These are phyloP conservation scores for Cydia splendana DNA, from an alignment of 1,140 invertebrate genomes.

Conservation along the genomic window DNA sequence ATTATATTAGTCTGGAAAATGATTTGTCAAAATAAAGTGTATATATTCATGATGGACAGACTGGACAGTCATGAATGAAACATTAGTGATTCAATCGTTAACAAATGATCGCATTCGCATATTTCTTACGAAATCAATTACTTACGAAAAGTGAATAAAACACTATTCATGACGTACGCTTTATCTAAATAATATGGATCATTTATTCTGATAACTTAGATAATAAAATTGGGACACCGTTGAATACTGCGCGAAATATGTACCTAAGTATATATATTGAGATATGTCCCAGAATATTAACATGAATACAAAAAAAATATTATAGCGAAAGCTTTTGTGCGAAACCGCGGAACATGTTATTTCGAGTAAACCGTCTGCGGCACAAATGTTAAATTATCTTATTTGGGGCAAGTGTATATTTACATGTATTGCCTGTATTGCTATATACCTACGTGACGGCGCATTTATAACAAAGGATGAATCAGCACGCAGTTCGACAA, in stretches of 20 bases:
- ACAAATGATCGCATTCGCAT: not conserved
- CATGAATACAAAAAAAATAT: not conserved
- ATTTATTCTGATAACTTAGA: not conserved
- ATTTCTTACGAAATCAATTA: not conserved
- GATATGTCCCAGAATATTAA: not conserved
- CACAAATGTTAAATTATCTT: not conserved
- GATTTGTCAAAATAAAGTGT: not conserved
- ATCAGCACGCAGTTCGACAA: slow-evolving; percentile 17
- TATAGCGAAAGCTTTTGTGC: not conserved
- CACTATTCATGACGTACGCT: not conserved
- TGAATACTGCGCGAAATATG: not conserved
- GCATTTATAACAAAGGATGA: slow-evolving; percentile 21
- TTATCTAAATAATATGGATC: slow-evolving; percentile 8
- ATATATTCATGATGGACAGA: not conserved
- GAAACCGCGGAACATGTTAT: not conserved
- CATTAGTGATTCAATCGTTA: not conserved
- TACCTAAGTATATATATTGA: not conserved
- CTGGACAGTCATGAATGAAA: not conserved
- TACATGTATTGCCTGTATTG: not conserved
- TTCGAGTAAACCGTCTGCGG: not conserved
- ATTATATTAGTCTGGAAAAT: too few relatives aligned
- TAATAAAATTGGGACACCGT: not conserved
- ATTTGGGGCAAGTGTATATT: not conserved
- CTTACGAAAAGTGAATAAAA: not conserved
- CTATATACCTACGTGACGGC: slow-evolving; percentile 1